These are phyloP conservation scores for Eumaeus atala DNA, from an alignment of 1,140 invertebrate genomes.

Conservation along the genomic window DNA sequence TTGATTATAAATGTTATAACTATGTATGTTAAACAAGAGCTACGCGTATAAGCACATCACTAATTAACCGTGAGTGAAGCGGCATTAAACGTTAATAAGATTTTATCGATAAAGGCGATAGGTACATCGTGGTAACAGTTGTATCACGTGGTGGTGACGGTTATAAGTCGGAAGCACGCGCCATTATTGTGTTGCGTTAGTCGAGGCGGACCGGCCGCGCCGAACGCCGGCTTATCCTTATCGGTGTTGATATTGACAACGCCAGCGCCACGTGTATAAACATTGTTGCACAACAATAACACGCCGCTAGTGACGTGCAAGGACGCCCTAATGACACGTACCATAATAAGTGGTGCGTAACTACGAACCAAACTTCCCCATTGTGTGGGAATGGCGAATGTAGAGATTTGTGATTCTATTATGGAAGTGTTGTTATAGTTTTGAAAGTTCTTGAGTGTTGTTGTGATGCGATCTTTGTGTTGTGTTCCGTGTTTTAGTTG, in stretches of 20 bases:
- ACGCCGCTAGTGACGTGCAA: constrained; percentile 52
- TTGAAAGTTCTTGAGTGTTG: background rate
- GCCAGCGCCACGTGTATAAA: constrained; percentile 61
- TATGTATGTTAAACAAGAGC: too few species aligned
- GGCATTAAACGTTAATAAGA: too few species aligned
- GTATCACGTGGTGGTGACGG: constrained; percentile 55
- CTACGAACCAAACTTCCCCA: too few species aligned
- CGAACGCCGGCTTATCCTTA: constrained; percentile 48
- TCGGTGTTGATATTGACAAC: constrained; percentile 44
- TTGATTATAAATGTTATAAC: too few species aligned
- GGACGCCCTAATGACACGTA: constrained; percentile 32
- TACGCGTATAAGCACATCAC: too few species aligned
- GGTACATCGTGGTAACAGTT: constrained; percentile 24
- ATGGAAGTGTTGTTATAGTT: background rate
- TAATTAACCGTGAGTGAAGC: too few species aligned
- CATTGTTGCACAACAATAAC: constrained; percentile 67
- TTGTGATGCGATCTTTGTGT: constrained; percentile 11
- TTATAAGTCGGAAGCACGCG: constrained; percentile 14
- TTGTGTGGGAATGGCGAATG: too few species aligned
- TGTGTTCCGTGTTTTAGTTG: constrained; percentile 13
- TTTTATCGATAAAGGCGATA: background rate
- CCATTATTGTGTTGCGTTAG: constrained; percentile 43
- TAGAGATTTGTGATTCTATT: background rate
- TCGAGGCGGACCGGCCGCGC: constrained; percentile 51
- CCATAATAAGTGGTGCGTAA: constrained; percentile 8